Percentiles rank a stretch among this genome's conserved stretches.
Conservation (phyloP, 2,888 invertebrate genomes). For the Saturnia pavonia region DNA sequence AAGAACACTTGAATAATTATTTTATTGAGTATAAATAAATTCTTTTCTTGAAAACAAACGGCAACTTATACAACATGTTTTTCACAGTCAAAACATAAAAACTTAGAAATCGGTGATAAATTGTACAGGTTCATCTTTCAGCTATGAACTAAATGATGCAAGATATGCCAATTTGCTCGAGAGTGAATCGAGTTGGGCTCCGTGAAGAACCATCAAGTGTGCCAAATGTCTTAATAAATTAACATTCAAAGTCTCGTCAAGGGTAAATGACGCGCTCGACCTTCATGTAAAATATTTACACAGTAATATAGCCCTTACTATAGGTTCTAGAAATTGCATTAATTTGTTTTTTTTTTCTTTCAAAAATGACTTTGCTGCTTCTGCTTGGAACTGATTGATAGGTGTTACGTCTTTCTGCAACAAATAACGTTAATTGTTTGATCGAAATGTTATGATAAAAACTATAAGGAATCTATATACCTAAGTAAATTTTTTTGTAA, state of each 20-base stretch:
- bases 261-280: conserved; percentile 18
- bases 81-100: background rate
- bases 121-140: conserved; percentile 6
- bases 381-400: no score
- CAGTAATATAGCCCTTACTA: conserved; percentile 9
- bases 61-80: no score
- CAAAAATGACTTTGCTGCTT: background rate
- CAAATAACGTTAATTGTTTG: no score
- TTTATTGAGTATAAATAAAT: no score
- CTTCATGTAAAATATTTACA: conserved; percentile 19
- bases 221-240: conserved; percentile 21
- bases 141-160: conserved; percentile 8
- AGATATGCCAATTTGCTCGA: conserved; percentile 12
- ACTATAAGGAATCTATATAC: no score
- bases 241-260: conserved; percentile 21
- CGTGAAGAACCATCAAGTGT: conserved; percentile 4
- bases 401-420: no score
- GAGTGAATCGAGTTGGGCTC: conserved; percentile 8
- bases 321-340: background rate
- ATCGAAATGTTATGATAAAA: no score
- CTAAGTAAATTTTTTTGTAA: no score
- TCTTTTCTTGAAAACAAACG: no score
- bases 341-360: background rate
- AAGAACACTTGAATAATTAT: no score
- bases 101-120: background rate